Conservation (phyloP, 2,888 invertebrate genomes). For the Tipula helvola region DNA sequence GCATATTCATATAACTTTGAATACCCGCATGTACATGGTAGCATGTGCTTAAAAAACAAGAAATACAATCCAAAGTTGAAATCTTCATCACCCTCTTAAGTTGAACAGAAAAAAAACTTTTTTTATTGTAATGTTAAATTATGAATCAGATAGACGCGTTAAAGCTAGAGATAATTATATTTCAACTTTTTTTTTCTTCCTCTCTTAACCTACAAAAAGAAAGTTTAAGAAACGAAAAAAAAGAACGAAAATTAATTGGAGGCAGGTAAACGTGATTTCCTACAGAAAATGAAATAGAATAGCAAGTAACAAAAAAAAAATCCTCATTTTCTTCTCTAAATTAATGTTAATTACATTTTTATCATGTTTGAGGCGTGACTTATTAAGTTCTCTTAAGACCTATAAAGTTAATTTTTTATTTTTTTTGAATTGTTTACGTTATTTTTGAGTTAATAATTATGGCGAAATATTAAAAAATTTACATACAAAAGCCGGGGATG, state of each 20-base stretch:
- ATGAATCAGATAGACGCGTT: neutral
- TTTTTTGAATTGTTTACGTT: neutral
- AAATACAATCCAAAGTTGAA: neutral
- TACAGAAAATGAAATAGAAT: neutral
- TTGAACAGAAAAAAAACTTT: neutral
- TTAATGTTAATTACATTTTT: slow-evolving; percentile 4
- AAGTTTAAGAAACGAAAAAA: neutral
- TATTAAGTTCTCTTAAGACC: neutral
- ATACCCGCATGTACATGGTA: neutral
- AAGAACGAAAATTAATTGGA: neutral
- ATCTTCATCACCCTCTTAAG: neutral
- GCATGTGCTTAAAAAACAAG: neutral
- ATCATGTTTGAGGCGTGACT: neutral
- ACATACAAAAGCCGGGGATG: neutral
- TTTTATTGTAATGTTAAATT: neutral
- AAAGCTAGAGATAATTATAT: slow-evolving; percentile 1
- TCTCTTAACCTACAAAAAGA: neutral
- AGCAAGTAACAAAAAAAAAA: neutral
- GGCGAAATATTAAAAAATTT: neutral
- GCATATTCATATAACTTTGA: neutral
- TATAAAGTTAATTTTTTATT: neutral
- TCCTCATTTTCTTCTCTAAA: neutral
- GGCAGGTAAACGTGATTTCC: slow-evolving; percentile 4
- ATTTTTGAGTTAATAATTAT: neutral
- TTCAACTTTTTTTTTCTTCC: neutral